Base-by-base conservation (phyloP, 2,797 vertebrate genomes). In the Ibycter americanus region DNA sequence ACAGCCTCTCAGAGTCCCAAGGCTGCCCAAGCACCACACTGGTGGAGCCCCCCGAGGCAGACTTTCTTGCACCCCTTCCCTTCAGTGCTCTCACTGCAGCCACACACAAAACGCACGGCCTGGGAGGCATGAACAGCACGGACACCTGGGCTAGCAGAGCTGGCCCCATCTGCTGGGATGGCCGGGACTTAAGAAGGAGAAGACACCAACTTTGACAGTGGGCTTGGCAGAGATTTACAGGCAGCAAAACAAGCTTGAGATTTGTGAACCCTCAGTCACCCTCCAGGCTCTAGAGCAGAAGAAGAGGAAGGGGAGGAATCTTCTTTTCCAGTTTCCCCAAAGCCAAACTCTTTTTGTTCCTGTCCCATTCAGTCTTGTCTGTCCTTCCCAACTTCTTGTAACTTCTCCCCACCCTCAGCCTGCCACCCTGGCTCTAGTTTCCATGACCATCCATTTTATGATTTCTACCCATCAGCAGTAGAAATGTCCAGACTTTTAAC, bases 401-500 rank as follows among this genome's bases (percentile, higher is more conserved):
- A 42, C 51, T 95, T 40, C 61, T 95, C 22, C 32, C 8, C 51
- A 83, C 23, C 11, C 42, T 90, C 58, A 82, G 38, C 62, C 67
- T 87, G 62, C 55, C 66, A 79, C 9, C 16, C 58, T n/a, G 46
- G n/a, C 59, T 88, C 38, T 62, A 44, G 20, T 59, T 91, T 79
- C 40, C 52, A 89, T 9, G 16, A 46, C 47, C 67, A 55, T 56
- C 34, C 78, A 87, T 76, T 95, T 91, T 55, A 31, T 14, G 20
- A 76, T 76, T 86, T 70, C 58, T 56, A 59, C 44, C 31, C 62
- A 94, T 8, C 73, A 73, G 55, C 67, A 94, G 77, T 31, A 83
- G 90, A 44, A 94, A 92, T 13, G 31, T 59, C 59, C 89, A 85
- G 89, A 87, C 78, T 85, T 89, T n/a, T 66, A 83, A 77, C 34